phyloP scores from a whole-genome alignment of 2,113 vertebrate species.

The Aspidoscelis tigris region DNA sequence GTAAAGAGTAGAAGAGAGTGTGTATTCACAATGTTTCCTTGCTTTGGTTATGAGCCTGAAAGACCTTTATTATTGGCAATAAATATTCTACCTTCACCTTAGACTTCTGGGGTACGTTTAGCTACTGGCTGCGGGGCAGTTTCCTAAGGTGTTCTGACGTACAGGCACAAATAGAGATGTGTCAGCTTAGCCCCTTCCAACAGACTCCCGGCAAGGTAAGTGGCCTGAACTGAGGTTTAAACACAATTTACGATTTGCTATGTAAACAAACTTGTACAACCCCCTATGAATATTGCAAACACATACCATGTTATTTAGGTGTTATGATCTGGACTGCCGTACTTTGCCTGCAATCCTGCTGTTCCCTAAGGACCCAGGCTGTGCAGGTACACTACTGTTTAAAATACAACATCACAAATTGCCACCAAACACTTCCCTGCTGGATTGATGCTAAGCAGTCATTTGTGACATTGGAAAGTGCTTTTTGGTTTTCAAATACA shows the following conservation, averaged over 20 bases:
- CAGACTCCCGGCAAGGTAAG: too few species aligned
- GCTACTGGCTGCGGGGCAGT: too few species aligned
- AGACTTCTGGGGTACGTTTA: too few species aligned
- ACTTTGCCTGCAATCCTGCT: neutral
- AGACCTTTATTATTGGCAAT: too few species aligned
- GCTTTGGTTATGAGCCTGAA: too few species aligned
- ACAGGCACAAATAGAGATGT: too few species aligned
- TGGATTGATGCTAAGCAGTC: neutral
- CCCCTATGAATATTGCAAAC: neutral
- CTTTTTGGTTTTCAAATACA: conserved; percentile 36
- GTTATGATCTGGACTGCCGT: neutral
- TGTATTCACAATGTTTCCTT: too few species aligned
- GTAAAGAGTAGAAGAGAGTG: too few species aligned
- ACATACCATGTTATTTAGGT: neutral
- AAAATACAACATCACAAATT: conserved; percentile 5
- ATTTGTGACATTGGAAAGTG: conserved; percentile 6
- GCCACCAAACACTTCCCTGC: neutral
- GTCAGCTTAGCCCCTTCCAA: too few species aligned
- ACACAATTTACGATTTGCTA: neutral
- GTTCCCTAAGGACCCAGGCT: neutral
- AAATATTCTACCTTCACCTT: too few species aligned
- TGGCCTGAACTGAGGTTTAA: too few species aligned
- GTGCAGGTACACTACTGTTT: neutral
- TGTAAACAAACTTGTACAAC: neutral
- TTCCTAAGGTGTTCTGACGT: too few species aligned